These are phyloP conservation scores for Diadumene lineata DNA, from an alignment of 92 coral and sea anemone species.

Conservation along the genomic window DNA sequence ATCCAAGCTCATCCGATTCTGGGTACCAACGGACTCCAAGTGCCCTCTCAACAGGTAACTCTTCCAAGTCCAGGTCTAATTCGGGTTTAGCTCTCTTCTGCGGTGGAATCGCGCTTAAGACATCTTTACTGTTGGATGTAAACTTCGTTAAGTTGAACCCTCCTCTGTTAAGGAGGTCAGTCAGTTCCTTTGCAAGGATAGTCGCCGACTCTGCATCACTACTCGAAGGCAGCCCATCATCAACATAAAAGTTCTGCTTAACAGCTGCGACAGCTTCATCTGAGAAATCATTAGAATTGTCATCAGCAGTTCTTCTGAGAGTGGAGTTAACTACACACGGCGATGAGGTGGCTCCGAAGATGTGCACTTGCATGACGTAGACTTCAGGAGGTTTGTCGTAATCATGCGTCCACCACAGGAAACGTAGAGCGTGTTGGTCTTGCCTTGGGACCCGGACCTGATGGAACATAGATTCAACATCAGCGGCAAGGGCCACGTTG, in stretches of 20 bases:
- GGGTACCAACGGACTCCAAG: conserved; percentile 50
- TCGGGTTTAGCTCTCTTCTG: conserved; percentile 5
- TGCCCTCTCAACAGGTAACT: conserved; percentile 40
- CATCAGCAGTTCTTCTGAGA: conserved; percentile 41
- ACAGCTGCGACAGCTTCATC: conserved; percentile 33
- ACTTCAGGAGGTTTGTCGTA: conserved; percentile 41
- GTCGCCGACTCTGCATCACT: neutral
- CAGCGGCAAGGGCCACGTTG: conserved; percentile 51
- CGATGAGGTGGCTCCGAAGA: conserved; percentile 62
- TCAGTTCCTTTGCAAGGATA: conserved; percentile 35
- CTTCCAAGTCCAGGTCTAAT: conserved; percentile 50
- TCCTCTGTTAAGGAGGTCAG: conserved; percentile 37
- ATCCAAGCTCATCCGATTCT: conserved; percentile 47
- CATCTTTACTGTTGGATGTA: conserved; percentile 31
- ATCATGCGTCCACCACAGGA: conserved; percentile 55
- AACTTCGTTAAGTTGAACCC: conserved; percentile 54
- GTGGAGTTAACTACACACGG: conserved; percentile 55
- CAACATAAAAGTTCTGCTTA: conserved; percentile 53
- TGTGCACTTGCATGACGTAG: conserved; percentile 56
- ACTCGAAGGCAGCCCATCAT: conserved; percentile 43
- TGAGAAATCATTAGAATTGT: conserved; percentile 47
- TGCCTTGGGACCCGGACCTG: conserved; percentile 50
- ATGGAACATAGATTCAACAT: conserved; percentile 58
- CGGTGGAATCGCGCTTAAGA: conserved; percentile 20
- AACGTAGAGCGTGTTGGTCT: conserved; percentile 60